phyloP scores from a whole-genome alignment of 2,113 vertebrate genomes.

The Tyto alba region DNA sequence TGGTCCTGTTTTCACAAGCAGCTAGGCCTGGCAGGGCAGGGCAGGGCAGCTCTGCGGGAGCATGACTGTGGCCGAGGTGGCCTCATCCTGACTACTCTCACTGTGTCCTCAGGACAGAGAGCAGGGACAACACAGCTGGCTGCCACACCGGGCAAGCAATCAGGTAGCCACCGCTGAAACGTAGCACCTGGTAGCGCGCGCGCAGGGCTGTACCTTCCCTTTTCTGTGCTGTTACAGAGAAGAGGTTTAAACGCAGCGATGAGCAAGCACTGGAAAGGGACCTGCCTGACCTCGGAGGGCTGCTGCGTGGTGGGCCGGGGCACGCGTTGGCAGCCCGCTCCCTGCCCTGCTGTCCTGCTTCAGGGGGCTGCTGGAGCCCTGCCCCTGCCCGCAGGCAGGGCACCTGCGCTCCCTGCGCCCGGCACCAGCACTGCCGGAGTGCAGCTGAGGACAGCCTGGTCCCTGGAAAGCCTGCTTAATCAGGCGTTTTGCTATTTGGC shows the following conservation, averaged over 20 bases:
- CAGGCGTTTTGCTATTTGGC: neutral
- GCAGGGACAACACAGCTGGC: neutral
- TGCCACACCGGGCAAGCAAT: rapidly evolving
- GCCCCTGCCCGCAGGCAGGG: neutral
- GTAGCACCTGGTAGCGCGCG: neutral
- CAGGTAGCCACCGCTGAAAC: neutral
- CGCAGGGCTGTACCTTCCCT: neutral
- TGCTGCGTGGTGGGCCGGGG: neutral
- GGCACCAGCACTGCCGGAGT: neutral
- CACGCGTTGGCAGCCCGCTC: neutral
- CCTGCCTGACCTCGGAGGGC: neutral
- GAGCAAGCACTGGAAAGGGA: neutral
- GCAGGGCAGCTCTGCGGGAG: rapidly evolving
- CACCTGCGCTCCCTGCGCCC: neutral
- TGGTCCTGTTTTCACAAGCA: neutral
- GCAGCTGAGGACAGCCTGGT: neutral
- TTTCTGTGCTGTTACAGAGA: rapidly evolving
- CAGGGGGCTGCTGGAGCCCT: neutral
- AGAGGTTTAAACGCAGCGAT: neutral
- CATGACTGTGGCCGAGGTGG: neutral
- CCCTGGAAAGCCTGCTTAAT: constrained; percentile 20
- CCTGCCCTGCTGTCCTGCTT: neutral
- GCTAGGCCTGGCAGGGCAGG: neutral
- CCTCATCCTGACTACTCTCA: neutral
- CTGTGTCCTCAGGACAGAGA: neutral